Evolutionary conservation across 2,888 invertebrate genomes (phyloP), one percentile per base, ranked within the genome.

Genomic region (Eugnorisma glareosa): DNA sequence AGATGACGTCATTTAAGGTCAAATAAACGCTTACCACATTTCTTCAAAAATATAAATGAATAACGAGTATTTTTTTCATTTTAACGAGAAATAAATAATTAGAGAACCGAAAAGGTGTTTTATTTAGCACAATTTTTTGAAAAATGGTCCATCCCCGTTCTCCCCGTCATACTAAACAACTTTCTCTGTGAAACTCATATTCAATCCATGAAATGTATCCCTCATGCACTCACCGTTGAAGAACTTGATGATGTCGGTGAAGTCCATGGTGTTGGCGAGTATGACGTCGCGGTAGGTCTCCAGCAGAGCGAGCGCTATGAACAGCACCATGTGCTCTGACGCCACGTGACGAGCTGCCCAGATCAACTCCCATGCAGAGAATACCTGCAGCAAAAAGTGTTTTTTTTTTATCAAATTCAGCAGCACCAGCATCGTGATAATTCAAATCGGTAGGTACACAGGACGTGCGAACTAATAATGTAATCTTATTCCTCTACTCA

Each of bases 161-260:
- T 11, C 11, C 3, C n/a, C n/a, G 11, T 54, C 24, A n/a, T n/a
- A n/a, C 13, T 24, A 48, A 21, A 13, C 54, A n/a, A n/a, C 5
- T 54, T 54, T n/a, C 5, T 24, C 24, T 51, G 11, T 11, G n/a
- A 51, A n/a, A 51, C 4, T 51, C 51, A 51, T 11, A n/a, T 51
- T 11, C n/a, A n/a, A n/a, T n/a, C n/a, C 51, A n/a, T 51, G 11
- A n/a, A 10, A 54, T 13, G n/a, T 11, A 54, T n/a, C n/a, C 11
- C 28, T 57, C 7, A 15, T 59, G 1, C 59, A 31, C 67, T 96
- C 92, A 99, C 99, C 99, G 95, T 99, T 99, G 93, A 99, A 99
- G 95, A 99, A 99, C 93, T 99, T 99, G 92, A 99, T 99, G 93
- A 99, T 99, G 94, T 99, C 99, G 0, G 99, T 99, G 93, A 99